Evolutionary conservation across 2,797 vertebrate genomes (phyloP).

Genomic region (Heterohyrax brucei): DNA sequence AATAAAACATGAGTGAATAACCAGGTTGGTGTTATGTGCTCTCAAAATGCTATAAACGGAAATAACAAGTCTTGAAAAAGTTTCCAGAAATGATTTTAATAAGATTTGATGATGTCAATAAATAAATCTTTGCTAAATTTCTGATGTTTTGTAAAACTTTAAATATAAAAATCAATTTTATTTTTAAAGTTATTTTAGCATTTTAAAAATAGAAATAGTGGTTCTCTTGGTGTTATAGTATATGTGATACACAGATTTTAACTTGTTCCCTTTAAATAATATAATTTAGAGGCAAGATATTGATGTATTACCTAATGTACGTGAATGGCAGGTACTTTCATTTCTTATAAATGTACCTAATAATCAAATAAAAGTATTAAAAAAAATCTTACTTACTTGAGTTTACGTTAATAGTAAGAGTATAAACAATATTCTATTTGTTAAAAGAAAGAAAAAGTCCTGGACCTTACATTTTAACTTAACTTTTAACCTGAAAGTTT

Average conservation of each 20-base stretch:
- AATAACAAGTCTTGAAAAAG: conserved; percentile 21
- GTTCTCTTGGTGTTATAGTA: background rate
- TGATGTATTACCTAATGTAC: background rate
- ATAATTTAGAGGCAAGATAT: background rate
- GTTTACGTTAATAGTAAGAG: background rate
- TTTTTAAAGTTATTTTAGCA: conserved; percentile 24
- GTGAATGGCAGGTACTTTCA: conserved; percentile 61
- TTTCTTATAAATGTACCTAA: conserved; percentile 27
- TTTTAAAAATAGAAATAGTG: conserved; percentile 33
- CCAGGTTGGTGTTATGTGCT: background rate
- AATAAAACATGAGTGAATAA: conserved; percentile 34
- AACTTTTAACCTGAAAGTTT: conserved; percentile 64
- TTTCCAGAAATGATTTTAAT: background rate
- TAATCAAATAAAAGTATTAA: conserved; percentile 39
- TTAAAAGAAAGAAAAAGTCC: conserved; percentile 65
- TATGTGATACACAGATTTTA: background rate
- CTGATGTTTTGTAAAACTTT: background rate
- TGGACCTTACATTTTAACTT: conserved; percentile 3
- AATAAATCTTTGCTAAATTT: conserved; percentile 13
- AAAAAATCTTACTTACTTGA: background rate
- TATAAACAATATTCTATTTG: background rate
- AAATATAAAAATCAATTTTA: conserved; percentile 2
- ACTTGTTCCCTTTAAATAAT: background rate
- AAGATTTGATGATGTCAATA: background rate
- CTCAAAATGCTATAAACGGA: background rate